phyloP scores from a whole-genome alignment of 2,113 vertebrate genomes.

The Colius striatus region DNA sequence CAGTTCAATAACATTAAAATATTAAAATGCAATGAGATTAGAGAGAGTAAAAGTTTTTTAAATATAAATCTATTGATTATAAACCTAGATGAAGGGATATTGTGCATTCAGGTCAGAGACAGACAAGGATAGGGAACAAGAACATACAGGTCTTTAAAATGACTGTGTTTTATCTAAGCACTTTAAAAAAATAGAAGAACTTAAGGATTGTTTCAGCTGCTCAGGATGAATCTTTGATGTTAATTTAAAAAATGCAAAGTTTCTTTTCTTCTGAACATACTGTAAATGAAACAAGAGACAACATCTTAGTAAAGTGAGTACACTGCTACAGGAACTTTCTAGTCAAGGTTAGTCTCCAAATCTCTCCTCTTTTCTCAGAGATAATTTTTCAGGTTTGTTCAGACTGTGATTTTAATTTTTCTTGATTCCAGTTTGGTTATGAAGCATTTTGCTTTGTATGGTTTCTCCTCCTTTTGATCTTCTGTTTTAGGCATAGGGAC shows the following conservation, averaged over 20 bases:
- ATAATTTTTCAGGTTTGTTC: neutral
- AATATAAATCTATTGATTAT: slow-evolving; percentile 49
- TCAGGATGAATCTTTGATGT: neutral
- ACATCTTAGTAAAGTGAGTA: neutral
- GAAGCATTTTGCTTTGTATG: neutral
- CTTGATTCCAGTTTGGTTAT: neutral
- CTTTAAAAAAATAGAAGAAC: neutral
- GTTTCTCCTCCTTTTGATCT: neutral
- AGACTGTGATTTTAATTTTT: neutral
- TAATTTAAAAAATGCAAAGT: neutral
- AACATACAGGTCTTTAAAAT: neutral
- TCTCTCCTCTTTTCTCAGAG: neutral
- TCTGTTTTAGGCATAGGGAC: neutral
- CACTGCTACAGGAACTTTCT: neutral
- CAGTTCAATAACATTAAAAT: slow-evolving; percentile 48
- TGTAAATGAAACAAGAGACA: neutral
- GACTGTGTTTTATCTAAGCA: neutral
- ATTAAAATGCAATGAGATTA: slow-evolving; percentile 22
- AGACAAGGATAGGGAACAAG: neutral
- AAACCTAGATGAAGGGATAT: neutral
- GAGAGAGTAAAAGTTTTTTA: neutral
- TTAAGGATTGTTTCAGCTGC: neutral
- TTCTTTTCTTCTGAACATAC: neutral
- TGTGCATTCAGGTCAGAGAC: neutral
- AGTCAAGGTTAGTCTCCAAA: neutral